These are phyloP conservation scores for Rhinoptilus africanus DNA, from an alignment of 2,113 vertebrate species.

Conservation along the genomic window DNA sequence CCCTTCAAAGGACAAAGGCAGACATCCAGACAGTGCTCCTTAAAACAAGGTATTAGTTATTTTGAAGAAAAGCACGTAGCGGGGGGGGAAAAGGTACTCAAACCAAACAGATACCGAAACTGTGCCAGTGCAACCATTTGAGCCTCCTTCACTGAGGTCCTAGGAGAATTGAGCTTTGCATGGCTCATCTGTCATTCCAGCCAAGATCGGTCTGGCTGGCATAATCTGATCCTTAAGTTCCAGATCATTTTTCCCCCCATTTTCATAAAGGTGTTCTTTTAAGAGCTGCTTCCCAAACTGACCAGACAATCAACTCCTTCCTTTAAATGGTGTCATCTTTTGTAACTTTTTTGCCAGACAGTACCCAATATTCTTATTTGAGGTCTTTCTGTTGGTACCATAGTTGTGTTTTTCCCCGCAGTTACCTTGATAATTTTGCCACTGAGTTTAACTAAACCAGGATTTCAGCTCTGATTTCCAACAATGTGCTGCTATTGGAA, in stretches of 20 bases:
- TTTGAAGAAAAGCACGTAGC: neutral
- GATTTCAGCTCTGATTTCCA: conserved; percentile 13
- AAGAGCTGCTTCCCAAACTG: neutral
- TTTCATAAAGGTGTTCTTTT: neutral
- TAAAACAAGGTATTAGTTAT: neutral
- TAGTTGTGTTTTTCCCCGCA: neutral
- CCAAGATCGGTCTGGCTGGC: neutral
- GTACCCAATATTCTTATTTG: neutral
- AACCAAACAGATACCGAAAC: neutral
- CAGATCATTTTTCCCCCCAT: neutral
- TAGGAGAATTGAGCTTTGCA: neutral
- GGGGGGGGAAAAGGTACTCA: neutral
- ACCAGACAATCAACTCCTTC: neutral
- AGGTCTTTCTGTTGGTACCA: neutral
- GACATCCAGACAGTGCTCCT: neutral
- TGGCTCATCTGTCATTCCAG: neutral
- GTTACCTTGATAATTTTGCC: neutral
- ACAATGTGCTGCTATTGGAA: neutral
- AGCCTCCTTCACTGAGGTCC: neutral
- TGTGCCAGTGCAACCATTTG: neutral
- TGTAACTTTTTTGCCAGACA: neutral
- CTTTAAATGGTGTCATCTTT: neutral
- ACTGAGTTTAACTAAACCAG: neutral
- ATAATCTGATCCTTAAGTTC: neutral
- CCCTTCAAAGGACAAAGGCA: neutral